Evolutionary conservation across 2,888 invertebrate species (phyloP), one percentile per base, ranked within the genome.

Genomic region (Melieria picta): DNA sequence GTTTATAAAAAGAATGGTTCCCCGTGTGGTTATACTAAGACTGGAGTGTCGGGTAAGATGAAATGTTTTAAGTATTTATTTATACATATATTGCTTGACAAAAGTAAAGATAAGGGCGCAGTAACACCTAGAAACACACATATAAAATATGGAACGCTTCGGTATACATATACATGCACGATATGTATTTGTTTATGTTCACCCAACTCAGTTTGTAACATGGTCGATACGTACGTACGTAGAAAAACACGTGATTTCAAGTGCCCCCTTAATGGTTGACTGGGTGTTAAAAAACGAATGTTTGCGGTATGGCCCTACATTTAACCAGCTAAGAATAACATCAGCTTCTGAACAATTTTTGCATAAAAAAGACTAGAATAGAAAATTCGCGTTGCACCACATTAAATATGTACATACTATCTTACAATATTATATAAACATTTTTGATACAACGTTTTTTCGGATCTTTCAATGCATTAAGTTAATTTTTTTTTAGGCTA

Each of bases 1-100:
- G 92, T 95, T 2, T 93, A 93, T 87, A 93, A 95, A 82, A 97
- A 97, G 88, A 98, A 99, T 87, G 99, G 99, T 0, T 93, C 93
- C 73, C 90, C 93, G 0, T 99, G 99, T 84, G 92, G 91, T 65
- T 89, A 87, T 5, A 88, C 86, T 55, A 86, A 87, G 68, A 73
- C 83, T 11, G 86, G 86, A 68, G 74, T 83, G 65, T 82, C 85
- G 64, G 87, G 87, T 87, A 73, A 76, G 80, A 42, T 77, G 72
- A 62, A 65, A 30, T 30, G 30, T 30, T 30, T 56, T 65, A 46
- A 60, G 30, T 48, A 13, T 58, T 56, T 30, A 58, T 58, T 10
- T 30, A 58, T 10, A 58, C n/a, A 16, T 10, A 50, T 11, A 30
- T 30, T 3, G 30, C 3, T 30, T 16, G 16, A 16, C 0, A 16